Percentiles rank a stretch among this genome's conserved stretches.
phyloP scores from a whole-genome alignment of 2,888 invertebrate species.

The Caenorhabditis panamensis region DNA sequence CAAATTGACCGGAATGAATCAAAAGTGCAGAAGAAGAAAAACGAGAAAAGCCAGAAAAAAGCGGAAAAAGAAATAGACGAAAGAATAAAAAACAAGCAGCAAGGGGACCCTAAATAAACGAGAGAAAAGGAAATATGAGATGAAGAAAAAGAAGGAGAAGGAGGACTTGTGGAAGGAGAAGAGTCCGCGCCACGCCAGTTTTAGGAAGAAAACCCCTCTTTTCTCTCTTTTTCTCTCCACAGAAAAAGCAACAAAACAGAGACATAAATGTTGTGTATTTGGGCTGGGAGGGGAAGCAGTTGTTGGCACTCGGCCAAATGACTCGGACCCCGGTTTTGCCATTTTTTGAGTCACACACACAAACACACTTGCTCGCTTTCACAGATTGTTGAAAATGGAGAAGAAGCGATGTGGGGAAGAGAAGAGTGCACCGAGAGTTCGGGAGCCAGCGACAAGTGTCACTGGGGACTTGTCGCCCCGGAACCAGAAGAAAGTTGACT shows the following conservation, averaged over 20 bases:
- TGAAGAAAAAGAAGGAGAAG: constrained; percentile 32
- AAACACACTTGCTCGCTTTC: constrained; percentile 8
- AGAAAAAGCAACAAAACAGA: constrained; percentile 27
- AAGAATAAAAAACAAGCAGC: constrained; percentile 32
- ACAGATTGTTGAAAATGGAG: constrained; percentile 46
- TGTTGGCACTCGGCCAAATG: constrained; percentile 57
- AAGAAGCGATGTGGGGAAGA: constrained; percentile 13
- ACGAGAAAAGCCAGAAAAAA: constrained; percentile 5
- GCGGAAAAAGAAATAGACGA: constrained; percentile 25
- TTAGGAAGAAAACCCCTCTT: constrained; percentile 22
- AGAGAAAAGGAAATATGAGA: constrained; percentile 44
- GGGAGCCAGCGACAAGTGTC: constrained; percentile 46
- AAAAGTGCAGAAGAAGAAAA: neutral
- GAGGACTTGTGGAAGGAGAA: constrained; percentile 18
- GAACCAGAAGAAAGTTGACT: constrained; percentile 28
- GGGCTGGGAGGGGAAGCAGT: constrained; percentile 38
- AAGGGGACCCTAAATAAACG: constrained; percentile 50
- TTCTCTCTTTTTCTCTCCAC: constrained; percentile 22
- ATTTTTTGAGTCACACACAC: constrained; percentile 48
- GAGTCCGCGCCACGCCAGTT: constrained; percentile 16
- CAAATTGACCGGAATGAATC: neutral
- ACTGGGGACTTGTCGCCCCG: constrained; percentile 45
- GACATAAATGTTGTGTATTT: constrained; percentile 43
- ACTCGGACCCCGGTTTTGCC: constrained; percentile 11
- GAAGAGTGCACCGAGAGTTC: constrained; percentile 47